Percentiles rank a stretch among this genome's conserved stretches.
Conservation (phyloP, 2,113 vertebrate genomes). For the Nerophis ophidion region DNA sequence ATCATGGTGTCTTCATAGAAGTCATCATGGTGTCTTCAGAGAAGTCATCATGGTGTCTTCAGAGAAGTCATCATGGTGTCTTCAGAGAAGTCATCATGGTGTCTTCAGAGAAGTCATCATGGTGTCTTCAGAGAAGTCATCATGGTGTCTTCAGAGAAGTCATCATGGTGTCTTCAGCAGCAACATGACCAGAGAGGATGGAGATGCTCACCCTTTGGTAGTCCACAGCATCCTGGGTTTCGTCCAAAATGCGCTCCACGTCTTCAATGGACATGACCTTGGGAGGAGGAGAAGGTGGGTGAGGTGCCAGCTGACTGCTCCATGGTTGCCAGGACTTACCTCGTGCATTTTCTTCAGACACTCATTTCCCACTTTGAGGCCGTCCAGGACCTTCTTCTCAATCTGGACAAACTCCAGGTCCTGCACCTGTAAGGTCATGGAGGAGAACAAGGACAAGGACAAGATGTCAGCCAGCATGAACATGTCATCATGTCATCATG, state of each 20-base stretch:
- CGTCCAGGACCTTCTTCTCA: slow-evolving; percentile 90
- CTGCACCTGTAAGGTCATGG: slow-evolving; percentile 77
- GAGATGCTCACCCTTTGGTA: slow-evolving; percentile 82
- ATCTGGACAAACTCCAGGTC: slow-evolving; percentile 96
- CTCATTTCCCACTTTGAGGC: slow-evolving; percentile 87
- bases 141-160: too few species aligned
- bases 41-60: too few species aligned
- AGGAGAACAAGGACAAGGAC: background rate
- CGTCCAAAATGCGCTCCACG: slow-evolving; percentile 92
- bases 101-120: too few species aligned
- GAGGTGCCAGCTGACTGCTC: background rate
- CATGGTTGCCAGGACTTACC: slow-evolving; percentile 58
- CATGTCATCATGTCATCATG: rapidly evolving
- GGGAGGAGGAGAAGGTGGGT: background rate
- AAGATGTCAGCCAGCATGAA: too few species aligned
- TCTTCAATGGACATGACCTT: slow-evolving; percentile 95
- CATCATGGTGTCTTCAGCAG: too few species aligned
- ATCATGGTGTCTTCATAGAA: too few species aligned
- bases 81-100: too few species aligned
- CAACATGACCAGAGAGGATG: too few species aligned
- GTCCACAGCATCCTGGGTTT: slow-evolving; percentile 90
- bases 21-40: too few species aligned
- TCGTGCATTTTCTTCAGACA: slow-evolving; percentile 98
- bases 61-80: too few species aligned
- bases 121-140: too few species aligned